phyloP scores from a whole-genome alignment of 1,140 invertebrate genomes.

The Ips typographus region DNA sequence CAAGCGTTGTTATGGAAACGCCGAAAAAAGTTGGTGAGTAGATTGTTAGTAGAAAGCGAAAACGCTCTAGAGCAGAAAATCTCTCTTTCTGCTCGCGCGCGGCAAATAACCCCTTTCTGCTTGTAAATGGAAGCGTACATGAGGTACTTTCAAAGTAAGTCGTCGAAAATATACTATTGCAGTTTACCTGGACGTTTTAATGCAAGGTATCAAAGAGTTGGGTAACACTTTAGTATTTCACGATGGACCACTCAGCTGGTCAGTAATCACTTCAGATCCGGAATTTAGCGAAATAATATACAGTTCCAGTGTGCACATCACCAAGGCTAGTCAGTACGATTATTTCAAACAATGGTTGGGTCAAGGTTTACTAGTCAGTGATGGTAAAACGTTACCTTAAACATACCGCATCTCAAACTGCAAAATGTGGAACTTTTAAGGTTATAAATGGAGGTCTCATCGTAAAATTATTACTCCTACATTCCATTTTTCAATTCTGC shows the following conservation, averaged over 20 bases:
- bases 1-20: too few relatives aligned
- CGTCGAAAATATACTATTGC: too few relatives aligned
- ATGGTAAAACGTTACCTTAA: too few relatives aligned
- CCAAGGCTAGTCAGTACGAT: conserved; percentile 73
- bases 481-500: conserved; percentile 83
- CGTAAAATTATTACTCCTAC: conserved; percentile 78
- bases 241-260: conserved; percentile 19
- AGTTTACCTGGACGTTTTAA: conserved; percentile 32
- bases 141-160: too few relatives aligned
- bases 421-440: too few relatives aligned
- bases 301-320: conserved; percentile 68
- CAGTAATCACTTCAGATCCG: conserved; percentile 33
- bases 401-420: too few relatives aligned
- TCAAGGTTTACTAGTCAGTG: conserved; percentile 71
- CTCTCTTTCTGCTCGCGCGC: too few relatives aligned
- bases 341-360: conserved; percentile 78
- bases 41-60: too few relatives aligned
- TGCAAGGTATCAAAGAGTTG: conserved; percentile 34
- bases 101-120: too few relatives aligned
- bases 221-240: conserved; percentile 23
- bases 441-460: conserved; percentile 61
- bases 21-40: too few relatives aligned
- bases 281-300: conserved; percentile 57
- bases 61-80: too few relatives aligned
- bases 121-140: too few relatives aligned